Base-by-base conservation (phyloP, 2,113 vertebrate genomes). In the Oryzias celebensis region DNA sequence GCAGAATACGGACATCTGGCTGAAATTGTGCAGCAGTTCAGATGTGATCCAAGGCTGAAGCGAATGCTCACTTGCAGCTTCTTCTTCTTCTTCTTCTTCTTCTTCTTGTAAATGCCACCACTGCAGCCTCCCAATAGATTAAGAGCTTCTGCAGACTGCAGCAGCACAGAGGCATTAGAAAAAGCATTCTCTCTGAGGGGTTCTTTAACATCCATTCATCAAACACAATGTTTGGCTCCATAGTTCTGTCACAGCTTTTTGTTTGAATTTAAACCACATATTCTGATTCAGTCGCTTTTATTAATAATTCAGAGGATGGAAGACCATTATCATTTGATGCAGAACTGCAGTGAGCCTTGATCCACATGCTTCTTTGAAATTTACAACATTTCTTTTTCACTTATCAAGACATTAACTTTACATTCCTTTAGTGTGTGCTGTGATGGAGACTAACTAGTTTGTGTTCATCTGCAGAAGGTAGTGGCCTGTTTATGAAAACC, bases 401-500 rank as follows among this genome's bases (percentile, higher is more conserved):
- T 36, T 36, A 36, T 12, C 12, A 10, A 36, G 36, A 36, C 10
- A 36, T 36, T 36, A 36, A 14, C 22, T 44, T 24, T 14, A 20
- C 53, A 43, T 36, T 36, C 7, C 8, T 36, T 10, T 12, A 36
- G 8, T 12, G 8, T 28, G 12, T 36, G 65, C 59, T 71, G 55
- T 57, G 65, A 80, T 68, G 65, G 52, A 71, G 78, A 71, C 55
- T 62, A 46, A 59, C 64, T 28, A 28, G 3, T 28, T 28, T 28
- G 26, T 28, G 26, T 77, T 77, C 52, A 62, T 36, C 36, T 74
- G 68, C 77, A 16, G 56, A 67, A 60, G 45, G 42, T 65, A 70
- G 71, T 53, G 36, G 58, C n/a, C 69, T 49, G 67, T 58, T 68
- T 65, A 75, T 74, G 62, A 80, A 80, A 83, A 75, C 81, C 58